Base-by-base conservation (phyloP, 1,140 invertebrate species). In the Vanessa atalanta region DNA sequence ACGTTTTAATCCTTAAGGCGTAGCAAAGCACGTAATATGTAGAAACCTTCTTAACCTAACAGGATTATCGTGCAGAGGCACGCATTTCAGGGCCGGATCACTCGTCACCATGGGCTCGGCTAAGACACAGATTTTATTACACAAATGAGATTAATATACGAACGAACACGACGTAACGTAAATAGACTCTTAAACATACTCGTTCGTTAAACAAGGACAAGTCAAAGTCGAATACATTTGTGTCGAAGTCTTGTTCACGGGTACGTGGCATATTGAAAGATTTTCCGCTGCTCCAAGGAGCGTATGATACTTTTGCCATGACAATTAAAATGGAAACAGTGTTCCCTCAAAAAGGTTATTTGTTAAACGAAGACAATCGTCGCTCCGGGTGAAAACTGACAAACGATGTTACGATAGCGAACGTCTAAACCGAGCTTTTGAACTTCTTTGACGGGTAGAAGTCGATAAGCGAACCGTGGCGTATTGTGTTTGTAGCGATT, bases 1-100 rank as follows among this genome's bases (percentile, higher is more conserved):
- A 87, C 83, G 87, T 88, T 88, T 89, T 94, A 94, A 94, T 95
- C 94, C 93, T 93, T 94, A 94, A 94, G 94, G 94, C 93, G 91
- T 88, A 91, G 90, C 89, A 94, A 94, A 94, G 93, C 94, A 94
- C 90, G 93, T 95, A 94, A 94, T 95, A 94, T 94, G 94, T 93
- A 94, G 94, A 94, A 94, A 94, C 94, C 94, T 94, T 94, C 94
- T 94, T 95, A 94, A 94, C 93, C 94, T 94, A 95, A 95, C 94
- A 94, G 93, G 94, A 95, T 95, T 95, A 95, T 93, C 94, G 93
- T 93, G 93, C 89, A 93, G 93, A 94, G 93, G 93, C 87, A 90
- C 88, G 88, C 88, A 88, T 88, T 91, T 91, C 89, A 92, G 88
- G 90, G 90, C 83, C 90, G 89, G 90, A 92, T 91, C 89, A 90